phyloP scores from a whole-genome alignment of 1,140 invertebrate species.

The Hycleus cichorii region DNA sequence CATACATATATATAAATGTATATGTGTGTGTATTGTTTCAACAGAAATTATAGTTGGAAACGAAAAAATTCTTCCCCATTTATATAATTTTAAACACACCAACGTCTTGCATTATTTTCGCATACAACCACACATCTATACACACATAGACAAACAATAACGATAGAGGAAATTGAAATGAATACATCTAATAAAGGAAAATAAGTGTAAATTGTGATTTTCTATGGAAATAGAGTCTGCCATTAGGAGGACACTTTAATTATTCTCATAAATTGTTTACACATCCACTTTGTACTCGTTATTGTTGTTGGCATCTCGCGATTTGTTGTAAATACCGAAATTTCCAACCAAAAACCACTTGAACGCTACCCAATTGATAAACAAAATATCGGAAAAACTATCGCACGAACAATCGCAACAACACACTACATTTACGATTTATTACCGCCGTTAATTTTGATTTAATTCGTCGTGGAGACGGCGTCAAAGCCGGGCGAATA shows the following conservation, averaged over 20 bases:
- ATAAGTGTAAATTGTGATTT: too few relatives aligned
- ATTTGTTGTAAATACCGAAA: too few relatives aligned
- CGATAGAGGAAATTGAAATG: too few relatives aligned
- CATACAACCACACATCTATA: background rate
- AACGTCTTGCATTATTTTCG: background rate
- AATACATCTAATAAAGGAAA: too few relatives aligned
- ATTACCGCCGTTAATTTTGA: background rate
- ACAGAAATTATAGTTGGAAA: background rate
- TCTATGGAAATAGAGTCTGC: conserved; percentile 1
- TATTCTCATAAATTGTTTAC: conserved; percentile 10
- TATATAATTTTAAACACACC: background rate
- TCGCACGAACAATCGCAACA: too few relatives aligned
- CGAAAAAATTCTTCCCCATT: background rate
- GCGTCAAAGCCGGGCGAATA: too few relatives aligned
- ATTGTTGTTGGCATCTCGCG: background rate
- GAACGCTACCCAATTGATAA: too few relatives aligned
- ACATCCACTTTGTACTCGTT: conserved; percentile 12
- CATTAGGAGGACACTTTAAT: conserved; percentile 21
- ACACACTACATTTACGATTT: background rate
- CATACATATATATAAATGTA: background rate
- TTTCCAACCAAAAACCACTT: too few relatives aligned
- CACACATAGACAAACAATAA: too few relatives aligned
- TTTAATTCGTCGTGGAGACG: background rate
- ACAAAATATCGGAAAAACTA: too few relatives aligned
- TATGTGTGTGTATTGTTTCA: background rate